phyloP scores from a whole-genome alignment of 2,797 vertebrate species.

The Buphagus erythrorhynchus region DNA sequence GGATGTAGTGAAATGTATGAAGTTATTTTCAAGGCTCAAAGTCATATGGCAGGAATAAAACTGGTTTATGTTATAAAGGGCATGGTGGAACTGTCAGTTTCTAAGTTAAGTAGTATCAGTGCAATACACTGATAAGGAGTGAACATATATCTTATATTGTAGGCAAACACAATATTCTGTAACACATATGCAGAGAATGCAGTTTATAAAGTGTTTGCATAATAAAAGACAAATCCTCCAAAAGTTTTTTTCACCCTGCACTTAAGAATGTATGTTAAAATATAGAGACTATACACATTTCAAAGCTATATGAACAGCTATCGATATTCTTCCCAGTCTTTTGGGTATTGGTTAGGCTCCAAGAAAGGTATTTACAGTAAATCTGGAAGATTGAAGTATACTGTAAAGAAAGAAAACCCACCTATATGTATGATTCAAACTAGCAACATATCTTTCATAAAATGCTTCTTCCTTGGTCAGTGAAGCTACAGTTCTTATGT shows the following conservation, averaged over 20 bases:
- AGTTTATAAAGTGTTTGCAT: not conserved
- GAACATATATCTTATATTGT: not conserved
- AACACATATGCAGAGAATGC: not conserved
- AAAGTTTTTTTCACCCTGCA: not conserved
- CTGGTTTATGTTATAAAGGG: not conserved
- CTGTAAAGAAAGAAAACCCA: not conserved
- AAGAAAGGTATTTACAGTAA: not conserved
- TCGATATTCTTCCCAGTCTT: not conserved
- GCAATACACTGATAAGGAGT: not conserved
- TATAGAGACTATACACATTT: not conserved
- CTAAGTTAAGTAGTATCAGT: not conserved
- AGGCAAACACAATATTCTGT: not conserved
- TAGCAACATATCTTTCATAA: constrained; percentile 55
- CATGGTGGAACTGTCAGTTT: not conserved
- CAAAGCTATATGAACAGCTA: not conserved
- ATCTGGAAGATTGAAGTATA: not conserved
- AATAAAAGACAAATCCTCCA: not conserved
- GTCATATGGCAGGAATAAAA: not conserved
- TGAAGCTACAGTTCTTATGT: constrained; percentile 73
- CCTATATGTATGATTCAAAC: constrained; percentile 68
- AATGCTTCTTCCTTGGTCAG: constrained; percentile 74
- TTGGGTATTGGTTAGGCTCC: not conserved
- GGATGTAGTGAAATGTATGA: not conserved
- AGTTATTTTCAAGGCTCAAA: not conserved
- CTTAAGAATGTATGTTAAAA: not conserved